Percentiles rank a stretch among this genome's conserved stretches.
Evolutionary conservation across 35 echinoderm and acorn worm genomes (phyloP).

Genomic region (Diadema setosum): DNA sequence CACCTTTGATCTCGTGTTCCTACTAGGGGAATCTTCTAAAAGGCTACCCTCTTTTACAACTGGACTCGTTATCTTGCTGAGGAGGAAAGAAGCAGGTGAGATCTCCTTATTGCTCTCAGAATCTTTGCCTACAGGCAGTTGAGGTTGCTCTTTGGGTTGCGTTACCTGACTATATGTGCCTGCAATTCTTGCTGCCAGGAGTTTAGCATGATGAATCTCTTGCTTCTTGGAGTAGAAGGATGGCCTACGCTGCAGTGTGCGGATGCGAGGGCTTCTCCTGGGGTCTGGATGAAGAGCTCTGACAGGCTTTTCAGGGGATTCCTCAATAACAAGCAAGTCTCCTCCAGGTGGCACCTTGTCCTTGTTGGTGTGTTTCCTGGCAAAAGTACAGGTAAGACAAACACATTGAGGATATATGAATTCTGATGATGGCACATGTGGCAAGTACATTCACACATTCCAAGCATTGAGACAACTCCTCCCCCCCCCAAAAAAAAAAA

Average conservation of each 20-base stretch:
- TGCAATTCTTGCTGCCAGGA: slow-evolving; percentile 25
- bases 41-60: neutral
- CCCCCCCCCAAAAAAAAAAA: neutral
- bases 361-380: neutral
- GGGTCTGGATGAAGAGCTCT: neutral
- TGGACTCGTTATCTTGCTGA: slow-evolving; percentile 30
- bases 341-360: neutral
- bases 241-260: neutral
- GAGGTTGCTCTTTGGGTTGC: neutral
- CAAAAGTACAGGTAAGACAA: neutral
- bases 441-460: too few species aligned
- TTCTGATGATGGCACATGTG: too few species aligned
- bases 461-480: neutral
- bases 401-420: too few species aligned
- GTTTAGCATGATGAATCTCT: slow-evolving; percentile 10
- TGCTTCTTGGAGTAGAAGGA: slow-evolving; percentile 32
- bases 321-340: neutral
- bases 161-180: neutral
- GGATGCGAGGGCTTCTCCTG: slow-evolving; percentile 5
- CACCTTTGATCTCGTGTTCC: slow-evolving; percentile 27
- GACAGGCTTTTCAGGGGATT: slow-evolving; percentile 15
- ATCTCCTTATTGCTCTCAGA: neutral
- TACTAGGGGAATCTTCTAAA: neutral
- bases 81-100: neutral
- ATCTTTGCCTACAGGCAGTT: neutral